Conservation (phyloP, 2,113 vertebrate genomes). For the Balaeniceps rex region DNA sequence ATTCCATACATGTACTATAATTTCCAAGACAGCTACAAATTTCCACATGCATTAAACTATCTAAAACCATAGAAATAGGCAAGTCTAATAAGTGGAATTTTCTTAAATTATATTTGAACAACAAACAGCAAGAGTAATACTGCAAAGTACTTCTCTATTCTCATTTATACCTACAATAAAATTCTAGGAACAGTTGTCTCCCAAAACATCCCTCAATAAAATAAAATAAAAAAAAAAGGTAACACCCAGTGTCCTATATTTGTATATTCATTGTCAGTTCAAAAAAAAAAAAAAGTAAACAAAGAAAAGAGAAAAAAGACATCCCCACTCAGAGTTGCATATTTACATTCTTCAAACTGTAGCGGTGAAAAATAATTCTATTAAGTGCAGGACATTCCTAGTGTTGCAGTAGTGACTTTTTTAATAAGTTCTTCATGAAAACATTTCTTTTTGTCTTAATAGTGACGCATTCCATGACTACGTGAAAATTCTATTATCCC, state of each 20-base stretch:
- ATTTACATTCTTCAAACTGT: conserved; percentile 99
- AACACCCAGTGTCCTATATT: conserved; percentile 78
- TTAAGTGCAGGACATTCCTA: conserved; percentile 99
- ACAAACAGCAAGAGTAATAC: conserved; percentile 95
- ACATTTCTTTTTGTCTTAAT: conserved; percentile 79
- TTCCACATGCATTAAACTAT: conserved; percentile 80
- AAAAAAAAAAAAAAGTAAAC: conserved; percentile 71
- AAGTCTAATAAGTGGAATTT: conserved; percentile 82
- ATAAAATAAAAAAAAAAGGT: conserved; percentile 64
- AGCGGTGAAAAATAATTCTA: conserved; percentile 95
- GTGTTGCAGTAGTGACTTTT: conserved; percentile 88
- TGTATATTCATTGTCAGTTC: conserved; percentile 77
- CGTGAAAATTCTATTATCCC: conserved; percentile 69
- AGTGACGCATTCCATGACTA: conserved; percentile 75
- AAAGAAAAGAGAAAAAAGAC: conserved; percentile 83
- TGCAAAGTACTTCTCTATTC: conserved; percentile 91
- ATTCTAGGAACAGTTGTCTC: conserved; percentile 85
- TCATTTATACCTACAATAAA: conserved; percentile 93
- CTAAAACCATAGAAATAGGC: conserved; percentile 89
- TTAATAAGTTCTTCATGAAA: conserved; percentile 77
- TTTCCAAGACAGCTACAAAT: conserved; percentile 76
- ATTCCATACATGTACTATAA: conserved; percentile 72
- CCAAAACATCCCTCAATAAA: conserved; percentile 73
- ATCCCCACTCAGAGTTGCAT: conserved; percentile 86
- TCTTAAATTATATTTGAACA: conserved; percentile 98